These are phyloP conservation scores for Melozone crissalis DNA, from an alignment of 2,113 vertebrate genomes.

Conservation along the genomic window DNA sequence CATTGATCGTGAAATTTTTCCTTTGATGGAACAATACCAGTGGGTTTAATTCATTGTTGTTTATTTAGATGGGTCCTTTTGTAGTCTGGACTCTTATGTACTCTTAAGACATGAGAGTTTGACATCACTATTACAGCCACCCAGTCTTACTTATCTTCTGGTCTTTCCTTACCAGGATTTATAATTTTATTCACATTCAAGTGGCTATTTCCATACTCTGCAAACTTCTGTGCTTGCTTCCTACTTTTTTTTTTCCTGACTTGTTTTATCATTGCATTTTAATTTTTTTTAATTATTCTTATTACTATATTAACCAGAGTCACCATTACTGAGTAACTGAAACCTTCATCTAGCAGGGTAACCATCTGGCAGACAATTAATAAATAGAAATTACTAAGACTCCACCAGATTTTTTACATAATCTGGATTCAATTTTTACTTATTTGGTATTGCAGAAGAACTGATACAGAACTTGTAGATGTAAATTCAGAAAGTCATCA, in stretches of 20 bases:
- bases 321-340: neutral
- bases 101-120: neutral
- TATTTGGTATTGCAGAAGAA: neutral
- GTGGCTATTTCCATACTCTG: neutral
- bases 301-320: neutral
- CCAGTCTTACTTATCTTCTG: neutral
- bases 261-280: neutral
- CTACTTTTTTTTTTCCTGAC: neutral
- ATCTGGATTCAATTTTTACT: neutral
- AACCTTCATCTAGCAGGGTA: neutral
- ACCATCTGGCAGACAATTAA: neutral
- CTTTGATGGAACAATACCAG: constrained; percentile 37
- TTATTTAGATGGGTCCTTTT: constrained; percentile 19
- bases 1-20: neutral
- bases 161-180: neutral
- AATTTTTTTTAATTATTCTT: neutral
- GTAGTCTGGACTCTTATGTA: neutral
- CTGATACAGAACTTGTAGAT: neutral
- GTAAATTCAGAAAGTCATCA: neutral
- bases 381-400: neutral
- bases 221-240: neutral
- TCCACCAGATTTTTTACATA: neutral
- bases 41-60: neutral
- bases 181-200: constrained; percentile 8
- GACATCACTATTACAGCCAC: neutral